A percentile compares a stretch with the other conserved stretches of the same genome.
These are phyloP conservation scores for Meta bourneti DNA, from an alignment of 2,888 invertebrate species.

Conservation along the genomic window DNA sequence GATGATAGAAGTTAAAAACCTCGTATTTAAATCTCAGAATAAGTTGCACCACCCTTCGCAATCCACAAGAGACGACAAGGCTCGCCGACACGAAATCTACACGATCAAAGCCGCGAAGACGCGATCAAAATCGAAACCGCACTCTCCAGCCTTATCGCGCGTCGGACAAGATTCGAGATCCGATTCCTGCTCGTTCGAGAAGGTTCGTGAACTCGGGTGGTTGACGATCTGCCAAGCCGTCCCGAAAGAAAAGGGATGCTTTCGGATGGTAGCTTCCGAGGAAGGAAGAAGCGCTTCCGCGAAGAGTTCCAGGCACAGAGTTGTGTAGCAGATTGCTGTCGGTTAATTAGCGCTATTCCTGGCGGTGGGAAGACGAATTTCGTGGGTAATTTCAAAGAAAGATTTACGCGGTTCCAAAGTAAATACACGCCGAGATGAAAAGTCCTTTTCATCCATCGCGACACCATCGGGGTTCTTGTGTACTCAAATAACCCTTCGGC, in stretches of 20 bases:
- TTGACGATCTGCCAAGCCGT: not conserved
- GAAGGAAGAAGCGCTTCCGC: not conserved
- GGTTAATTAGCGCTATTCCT: slow-evolving; percentile 29
- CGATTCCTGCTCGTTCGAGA: too few relatives aligned
- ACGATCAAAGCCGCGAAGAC: too few relatives aligned
- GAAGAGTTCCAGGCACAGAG: not conserved
- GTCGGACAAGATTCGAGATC: too few relatives aligned
- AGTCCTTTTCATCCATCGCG: not conserved
- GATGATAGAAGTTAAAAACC: too few relatives aligned
- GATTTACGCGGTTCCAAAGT: slow-evolving; percentile 20
- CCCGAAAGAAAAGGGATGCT: not conserved
- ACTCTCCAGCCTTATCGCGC: too few relatives aligned
- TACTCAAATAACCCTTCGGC: too few relatives aligned
- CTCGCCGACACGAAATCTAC: too few relatives aligned
- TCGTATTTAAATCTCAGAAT: too few relatives aligned
- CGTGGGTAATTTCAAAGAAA: slow-evolving; percentile 24
- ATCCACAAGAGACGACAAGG: too few relatives aligned
- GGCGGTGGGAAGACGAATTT: slow-evolving; percentile 5
- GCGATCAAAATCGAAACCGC: too few relatives aligned
- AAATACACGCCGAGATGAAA: slow-evolving; percentile 9
- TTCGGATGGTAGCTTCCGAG: not conserved
- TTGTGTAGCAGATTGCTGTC: not conserved
- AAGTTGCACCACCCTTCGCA: too few relatives aligned
- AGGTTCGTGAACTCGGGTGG: not conserved
- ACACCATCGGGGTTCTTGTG: too few relatives aligned